A percentile compares a stretch with the other conserved stretches of the same genome.
Evolutionary conservation across 2,888 invertebrate species (phyloP).

Genomic region (Pterobdella sp.): DNA sequence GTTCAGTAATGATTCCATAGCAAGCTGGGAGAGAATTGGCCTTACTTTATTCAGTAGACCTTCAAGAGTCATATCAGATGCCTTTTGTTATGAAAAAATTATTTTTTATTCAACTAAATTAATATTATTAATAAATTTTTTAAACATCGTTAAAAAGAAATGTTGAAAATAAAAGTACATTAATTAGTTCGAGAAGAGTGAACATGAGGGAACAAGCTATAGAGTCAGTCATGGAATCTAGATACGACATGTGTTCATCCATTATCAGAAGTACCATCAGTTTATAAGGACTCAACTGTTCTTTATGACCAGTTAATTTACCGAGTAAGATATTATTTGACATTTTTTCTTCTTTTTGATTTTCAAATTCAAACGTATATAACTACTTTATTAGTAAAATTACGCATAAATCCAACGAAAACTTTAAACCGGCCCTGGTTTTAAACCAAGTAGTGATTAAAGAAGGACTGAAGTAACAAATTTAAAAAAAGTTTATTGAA

Average conservation of each 20-base stretch:
- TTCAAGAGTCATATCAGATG: background rate
- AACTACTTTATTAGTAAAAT: too few relatives aligned
- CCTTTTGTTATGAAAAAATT: background rate
- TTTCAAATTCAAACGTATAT: too few relatives aligned
- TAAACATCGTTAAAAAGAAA: background rate
- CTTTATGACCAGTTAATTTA: background rate
- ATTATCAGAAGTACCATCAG: background rate
- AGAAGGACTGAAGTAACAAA: too few relatives aligned
- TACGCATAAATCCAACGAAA: too few relatives aligned
- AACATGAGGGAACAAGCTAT: constrained; percentile 7
- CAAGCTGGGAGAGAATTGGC: background rate
- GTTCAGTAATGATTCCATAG: too few relatives aligned
- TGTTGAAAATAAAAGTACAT: background rate
- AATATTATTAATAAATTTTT: background rate
- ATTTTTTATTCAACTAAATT: background rate
- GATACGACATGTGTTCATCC: background rate
- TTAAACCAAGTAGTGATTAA: too few relatives aligned
- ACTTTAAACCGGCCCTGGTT: too few relatives aligned
- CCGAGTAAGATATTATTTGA: background rate
- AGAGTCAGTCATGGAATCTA: background rate
- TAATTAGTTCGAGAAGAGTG: constrained; percentile 1
- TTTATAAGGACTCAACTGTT: background rate
- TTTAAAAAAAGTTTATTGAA: too few relatives aligned
- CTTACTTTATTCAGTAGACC: background rate
- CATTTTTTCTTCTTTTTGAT: too few relatives aligned